Evolutionary conservation across 2,113 vertebrate genomes (phyloP), one percentile per base, ranked within the genome.

Genomic region (Lathamus discolor): DNA sequence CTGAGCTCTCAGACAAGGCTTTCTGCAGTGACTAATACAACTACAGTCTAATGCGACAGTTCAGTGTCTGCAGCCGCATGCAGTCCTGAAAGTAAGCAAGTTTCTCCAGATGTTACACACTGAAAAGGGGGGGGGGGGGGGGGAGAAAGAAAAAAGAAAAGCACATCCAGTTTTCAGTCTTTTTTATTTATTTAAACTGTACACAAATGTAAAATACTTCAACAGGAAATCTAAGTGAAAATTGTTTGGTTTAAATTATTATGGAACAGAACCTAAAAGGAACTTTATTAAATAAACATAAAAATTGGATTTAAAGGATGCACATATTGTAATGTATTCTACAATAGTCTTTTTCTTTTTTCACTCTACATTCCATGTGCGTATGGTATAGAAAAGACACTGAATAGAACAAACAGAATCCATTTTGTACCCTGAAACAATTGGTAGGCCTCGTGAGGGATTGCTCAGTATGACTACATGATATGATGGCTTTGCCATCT

Each of bases 271-370:
- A 98, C 97, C 99, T 99, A 99, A 98, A 98, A 99, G 98, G 98
- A 98, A 98, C 97, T 98, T 98, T 98, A 99, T 99, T 99, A 99
- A 99, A 99, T 99, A 99, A 99, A 99, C 99, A 99, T 97, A 98
- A 98, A 98, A 98, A 98, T 92, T 95, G 96, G 94, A 97, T 97
- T 98, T 98, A 98, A 96, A 98, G 96, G 97, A 97, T 97, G 97
- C 97, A 98, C 97, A 97, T 97, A 97, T 93, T 96, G 92, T 95
- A 97, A 97, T 97, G 97, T 96, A 92, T 94, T 96, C 97, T 98
- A 98, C 97, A 97, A 97, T 73, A 94, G 90, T 96, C 48, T 37
- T 87, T 92, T 75, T 55, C 37, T 39, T 39, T 48, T 48, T 43
- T 96, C 92, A 97, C 92, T 97, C 97, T 98, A 98, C 96, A 97